phyloP scores from a whole-genome alignment of 2,888 invertebrate species.

The Hydriomena furcata region DNA sequence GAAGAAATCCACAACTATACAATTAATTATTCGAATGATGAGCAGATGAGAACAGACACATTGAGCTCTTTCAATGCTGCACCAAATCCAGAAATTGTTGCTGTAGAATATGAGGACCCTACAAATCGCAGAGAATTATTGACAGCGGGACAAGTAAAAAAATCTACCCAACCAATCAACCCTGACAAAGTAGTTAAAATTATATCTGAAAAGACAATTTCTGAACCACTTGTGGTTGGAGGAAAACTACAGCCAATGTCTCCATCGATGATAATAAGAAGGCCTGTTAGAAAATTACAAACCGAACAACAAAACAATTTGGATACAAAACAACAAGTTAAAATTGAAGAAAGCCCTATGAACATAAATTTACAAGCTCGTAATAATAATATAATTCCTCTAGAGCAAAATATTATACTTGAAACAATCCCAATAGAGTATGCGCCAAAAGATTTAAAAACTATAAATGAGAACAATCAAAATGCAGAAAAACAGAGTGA shows the following conservation, averaged over 20 bases:
- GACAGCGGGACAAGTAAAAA: no score
- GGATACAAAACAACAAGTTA: slow-evolving; percentile 3
- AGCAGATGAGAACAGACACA: neutral
- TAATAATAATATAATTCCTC: neutral
- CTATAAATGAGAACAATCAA: neutral
- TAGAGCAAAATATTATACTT: neutral
- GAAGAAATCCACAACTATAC: slow-evolving; percentile 16
- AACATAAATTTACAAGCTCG: neutral
- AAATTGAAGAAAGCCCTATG: neutral
- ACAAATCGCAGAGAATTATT: neutral
- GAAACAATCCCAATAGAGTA: slow-evolving; percentile 21
- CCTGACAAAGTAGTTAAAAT: slow-evolving; percentile 51
- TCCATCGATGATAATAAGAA: slow-evolving; percentile 50
- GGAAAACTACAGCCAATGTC: slow-evolving; percentile 55
- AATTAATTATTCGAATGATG: slow-evolving; percentile 19
- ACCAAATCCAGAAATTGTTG: neutral
- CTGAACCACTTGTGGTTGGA: slow-evolving; percentile 46
- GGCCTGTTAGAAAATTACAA: slow-evolving; percentile 38
- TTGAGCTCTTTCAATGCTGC: neutral
- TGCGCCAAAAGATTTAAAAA: neutral
- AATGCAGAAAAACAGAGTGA: neutral
- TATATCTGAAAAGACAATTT: slow-evolving; percentile 63
- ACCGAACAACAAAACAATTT: slow-evolving; percentile 3
- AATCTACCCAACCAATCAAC: neutral
- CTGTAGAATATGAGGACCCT: slow-evolving; percentile 14